A percentile compares a stretch with the other conserved stretches of the same genome.
Conservation (phyloP, 2,797 vertebrate species). For the Fratercula arctica region DNA sequence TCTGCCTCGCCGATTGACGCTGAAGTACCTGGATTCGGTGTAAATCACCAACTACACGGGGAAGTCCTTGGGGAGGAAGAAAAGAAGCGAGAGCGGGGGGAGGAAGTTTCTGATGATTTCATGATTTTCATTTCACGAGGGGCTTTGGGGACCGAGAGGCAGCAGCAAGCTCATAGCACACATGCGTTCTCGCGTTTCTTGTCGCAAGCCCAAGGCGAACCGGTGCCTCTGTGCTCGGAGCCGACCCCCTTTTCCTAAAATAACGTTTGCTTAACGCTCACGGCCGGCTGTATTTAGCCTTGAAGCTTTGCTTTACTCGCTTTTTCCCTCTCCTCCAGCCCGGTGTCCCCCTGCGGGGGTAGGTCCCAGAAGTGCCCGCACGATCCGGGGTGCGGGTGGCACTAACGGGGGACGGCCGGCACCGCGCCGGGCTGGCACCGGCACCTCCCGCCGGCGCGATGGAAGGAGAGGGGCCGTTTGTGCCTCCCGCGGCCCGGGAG, state of each 20-base stretch:
- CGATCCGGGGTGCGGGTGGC: neutral
- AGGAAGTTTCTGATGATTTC: neutral
- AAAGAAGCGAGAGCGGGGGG: neutral
- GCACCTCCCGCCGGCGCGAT: neutral
- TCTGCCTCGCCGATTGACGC: neutral
- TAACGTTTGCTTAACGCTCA: neutral
- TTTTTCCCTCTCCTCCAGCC: no score
- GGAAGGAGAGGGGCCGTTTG: neutral
- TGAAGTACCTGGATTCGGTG: neutral
- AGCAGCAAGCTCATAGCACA: neutral
- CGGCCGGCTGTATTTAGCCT: neutral
- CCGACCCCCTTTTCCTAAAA: neutral
- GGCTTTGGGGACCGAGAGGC: neutral
- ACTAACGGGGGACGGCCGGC: neutral
- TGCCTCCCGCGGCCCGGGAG: neutral
- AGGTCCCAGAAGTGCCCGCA: rapidly evolving
- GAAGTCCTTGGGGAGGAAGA: neutral
- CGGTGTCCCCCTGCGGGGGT: neutral
- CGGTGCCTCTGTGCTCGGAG: neutral
- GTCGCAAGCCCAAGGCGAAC: neutral
- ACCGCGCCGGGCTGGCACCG: neutral
- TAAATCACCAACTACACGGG: neutral
- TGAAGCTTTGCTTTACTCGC: neutral
- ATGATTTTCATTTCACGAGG: neutral
- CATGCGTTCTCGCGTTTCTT: neutral